Evolutionary conservation across 2,797 vertebrate species (phyloP).

Genomic region (Dendrocincla fuliginosa): DNA sequence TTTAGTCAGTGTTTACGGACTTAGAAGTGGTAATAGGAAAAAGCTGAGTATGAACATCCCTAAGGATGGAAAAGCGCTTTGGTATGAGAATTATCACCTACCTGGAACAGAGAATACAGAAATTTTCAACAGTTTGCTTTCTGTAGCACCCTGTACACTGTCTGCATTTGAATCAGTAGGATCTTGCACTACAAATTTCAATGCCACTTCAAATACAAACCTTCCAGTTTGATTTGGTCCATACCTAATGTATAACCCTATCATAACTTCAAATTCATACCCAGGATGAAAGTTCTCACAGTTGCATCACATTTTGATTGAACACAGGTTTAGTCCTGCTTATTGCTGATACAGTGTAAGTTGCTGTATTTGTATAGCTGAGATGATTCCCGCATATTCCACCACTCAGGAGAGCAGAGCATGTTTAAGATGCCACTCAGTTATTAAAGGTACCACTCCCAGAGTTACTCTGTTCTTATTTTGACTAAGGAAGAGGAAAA

Average conservation of each 20-base stretch:
- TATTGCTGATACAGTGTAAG: neutral
- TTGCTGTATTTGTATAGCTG: neutral
- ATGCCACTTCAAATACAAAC: neutral
- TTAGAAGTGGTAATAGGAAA: constrained; percentile 20
- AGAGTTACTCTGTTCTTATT: neutral
- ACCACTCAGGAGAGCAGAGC: neutral
- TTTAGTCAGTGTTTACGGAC: constrained; percentile 23
- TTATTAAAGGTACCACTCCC: neutral
- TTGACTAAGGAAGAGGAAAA: neutral
- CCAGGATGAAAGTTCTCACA: neutral
- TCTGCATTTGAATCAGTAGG: neutral
- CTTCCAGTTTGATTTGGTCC: neutral
- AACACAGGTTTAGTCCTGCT: neutral
- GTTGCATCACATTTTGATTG: neutral
- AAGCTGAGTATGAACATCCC: constrained; percentile 8
- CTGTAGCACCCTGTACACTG: neutral
- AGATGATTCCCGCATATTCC: neutral
- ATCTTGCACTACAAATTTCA: neutral
- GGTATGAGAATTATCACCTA: neutral
- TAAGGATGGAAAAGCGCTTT: neutral
- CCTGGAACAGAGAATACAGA: neutral
- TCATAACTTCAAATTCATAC: neutral
- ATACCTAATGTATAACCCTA: neutral
- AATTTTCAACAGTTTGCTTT: neutral
- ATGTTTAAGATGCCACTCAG: neutral